Conservation (phyloP, 2,888 invertebrate genomes). For the Plebejus argus region DNA sequence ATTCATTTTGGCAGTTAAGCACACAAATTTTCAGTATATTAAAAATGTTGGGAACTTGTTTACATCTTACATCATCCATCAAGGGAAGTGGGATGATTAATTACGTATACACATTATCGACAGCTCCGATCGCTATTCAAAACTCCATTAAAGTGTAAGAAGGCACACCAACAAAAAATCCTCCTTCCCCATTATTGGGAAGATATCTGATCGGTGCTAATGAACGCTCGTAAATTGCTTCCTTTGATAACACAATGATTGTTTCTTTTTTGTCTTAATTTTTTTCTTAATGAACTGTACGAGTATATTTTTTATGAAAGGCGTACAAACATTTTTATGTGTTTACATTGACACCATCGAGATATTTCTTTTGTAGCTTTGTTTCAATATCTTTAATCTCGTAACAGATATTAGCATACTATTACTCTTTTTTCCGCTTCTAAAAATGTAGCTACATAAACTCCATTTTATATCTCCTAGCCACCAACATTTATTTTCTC, state of each 20-base stretch:
- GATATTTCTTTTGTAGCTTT: no score
- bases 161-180: constrained; percentile 34
- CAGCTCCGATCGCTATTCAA: constrained; percentile 42
- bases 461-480: neutral
- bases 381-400: no score
- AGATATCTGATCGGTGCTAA: constrained; percentile 34
- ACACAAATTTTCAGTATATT: constrained; percentile 39
- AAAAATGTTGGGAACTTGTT: constrained; percentile 51
- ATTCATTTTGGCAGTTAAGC: constrained; percentile 14
- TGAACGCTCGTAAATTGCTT: constrained; percentile 31
- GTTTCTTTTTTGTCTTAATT: constrained; percentile 28
- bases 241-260: constrained; percentile 31
- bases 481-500: neutral
- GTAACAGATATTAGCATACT: no score
- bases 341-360: neutral
- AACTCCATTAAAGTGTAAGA: constrained; percentile 35
- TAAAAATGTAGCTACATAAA: neutral
- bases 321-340: neutral
- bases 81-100: constrained; percentile 50
- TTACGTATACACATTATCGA: constrained; percentile 59
- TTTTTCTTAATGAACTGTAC: neutral
- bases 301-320: neutral
- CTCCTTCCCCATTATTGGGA: constrained; percentile 28
- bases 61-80: constrained; percentile 55
- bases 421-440: no score